A percentile compares a stretch with the other conserved stretches of the same genome.
These are phyloP conservation scores for Corythoichthys haematopterus DNA, from an alignment of 2,113 vertebrate genomes.

Conservation along the genomic window DNA sequence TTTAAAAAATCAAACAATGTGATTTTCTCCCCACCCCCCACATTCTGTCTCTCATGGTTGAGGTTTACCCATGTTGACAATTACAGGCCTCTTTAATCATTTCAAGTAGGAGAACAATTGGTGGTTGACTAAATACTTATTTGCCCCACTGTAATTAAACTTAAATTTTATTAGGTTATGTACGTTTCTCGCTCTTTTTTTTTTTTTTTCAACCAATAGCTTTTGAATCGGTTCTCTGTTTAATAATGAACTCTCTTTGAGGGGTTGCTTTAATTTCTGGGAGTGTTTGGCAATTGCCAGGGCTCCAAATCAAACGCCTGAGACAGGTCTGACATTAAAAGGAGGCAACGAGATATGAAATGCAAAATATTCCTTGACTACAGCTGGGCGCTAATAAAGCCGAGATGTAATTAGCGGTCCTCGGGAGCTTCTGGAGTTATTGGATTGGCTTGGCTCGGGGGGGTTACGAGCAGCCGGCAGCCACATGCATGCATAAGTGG, in stretches of 20 bases:
- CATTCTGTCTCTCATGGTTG: no score
- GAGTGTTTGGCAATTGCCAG: constrained; percentile 14
- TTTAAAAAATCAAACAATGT: no score
- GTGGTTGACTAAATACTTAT: no score
- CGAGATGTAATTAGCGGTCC: constrained; percentile 62
- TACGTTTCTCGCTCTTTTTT: background rate
- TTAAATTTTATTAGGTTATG: background rate
- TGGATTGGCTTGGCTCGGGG: constrained; percentile 56
- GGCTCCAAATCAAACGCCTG: constrained; percentile 47
- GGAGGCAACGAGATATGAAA: constrained; percentile 59
- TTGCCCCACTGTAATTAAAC: no score
- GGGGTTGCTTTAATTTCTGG: constrained; percentile 26
- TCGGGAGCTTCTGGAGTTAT: constrained; percentile 51
- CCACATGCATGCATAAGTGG: constrained; percentile 67
- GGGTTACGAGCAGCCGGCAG: constrained; percentile 38
- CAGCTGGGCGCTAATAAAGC: constrained; percentile 61
- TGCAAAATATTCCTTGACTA: constrained; percentile 50
- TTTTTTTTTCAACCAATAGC: background rate
- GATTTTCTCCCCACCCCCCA: no score
- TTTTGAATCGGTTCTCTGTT: background rate
- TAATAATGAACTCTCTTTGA: constrained; percentile 13
- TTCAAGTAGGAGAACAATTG: no score
- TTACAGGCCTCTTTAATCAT: no score
- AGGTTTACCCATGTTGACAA: no score
- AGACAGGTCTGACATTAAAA: constrained; percentile 64